Evolutionary conservation across 2,888 invertebrate species (phyloP).

Genomic region (Volucella bombylans): DNA sequence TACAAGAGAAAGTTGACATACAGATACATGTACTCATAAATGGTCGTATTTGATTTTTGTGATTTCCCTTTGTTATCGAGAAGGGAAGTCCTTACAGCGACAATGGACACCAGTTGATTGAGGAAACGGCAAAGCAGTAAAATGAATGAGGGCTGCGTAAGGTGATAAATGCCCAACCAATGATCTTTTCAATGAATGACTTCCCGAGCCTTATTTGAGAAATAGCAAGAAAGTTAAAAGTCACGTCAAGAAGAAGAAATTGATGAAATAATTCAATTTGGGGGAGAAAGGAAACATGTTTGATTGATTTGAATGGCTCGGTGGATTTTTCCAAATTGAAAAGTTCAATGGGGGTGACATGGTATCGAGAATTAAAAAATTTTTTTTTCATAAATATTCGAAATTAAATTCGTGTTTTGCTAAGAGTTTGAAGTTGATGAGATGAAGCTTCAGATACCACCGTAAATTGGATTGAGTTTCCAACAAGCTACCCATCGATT

Average conservation of each 20-base stretch:
- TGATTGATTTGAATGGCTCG: conserved; percentile 20
- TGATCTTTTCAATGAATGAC: conserved; percentile 8
- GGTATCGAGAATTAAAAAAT: not conserved
- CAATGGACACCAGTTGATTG: not conserved
- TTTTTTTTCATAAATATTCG: too few relatives aligned
- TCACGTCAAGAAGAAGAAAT: not conserved
- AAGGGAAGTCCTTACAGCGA: not conserved
- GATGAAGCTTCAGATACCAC: too few relatives aligned
- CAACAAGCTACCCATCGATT: too few relatives aligned
- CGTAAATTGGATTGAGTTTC: too few relatives aligned
- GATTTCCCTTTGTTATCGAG: not conserved
- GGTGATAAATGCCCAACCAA: conserved; percentile 26
- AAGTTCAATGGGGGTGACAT: conserved; percentile 4
- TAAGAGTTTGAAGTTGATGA: too few relatives aligned
- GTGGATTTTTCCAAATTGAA: conserved; percentile 14
- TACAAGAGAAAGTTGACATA: too few relatives aligned
- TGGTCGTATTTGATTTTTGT: conserved; percentile 32
- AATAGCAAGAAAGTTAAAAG: not conserved
- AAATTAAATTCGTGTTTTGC: too few relatives aligned
- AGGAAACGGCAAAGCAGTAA: conserved; percentile 17
- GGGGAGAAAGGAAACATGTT: not conserved
- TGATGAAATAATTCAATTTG: not conserved
- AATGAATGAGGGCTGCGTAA: conserved; percentile 19
- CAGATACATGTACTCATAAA: not conserved
- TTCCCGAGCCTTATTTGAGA: not conserved